Evolutionary conservation across 2,113 vertebrate species (phyloP).

Genomic region (Fulmarus glacialis): DNA sequence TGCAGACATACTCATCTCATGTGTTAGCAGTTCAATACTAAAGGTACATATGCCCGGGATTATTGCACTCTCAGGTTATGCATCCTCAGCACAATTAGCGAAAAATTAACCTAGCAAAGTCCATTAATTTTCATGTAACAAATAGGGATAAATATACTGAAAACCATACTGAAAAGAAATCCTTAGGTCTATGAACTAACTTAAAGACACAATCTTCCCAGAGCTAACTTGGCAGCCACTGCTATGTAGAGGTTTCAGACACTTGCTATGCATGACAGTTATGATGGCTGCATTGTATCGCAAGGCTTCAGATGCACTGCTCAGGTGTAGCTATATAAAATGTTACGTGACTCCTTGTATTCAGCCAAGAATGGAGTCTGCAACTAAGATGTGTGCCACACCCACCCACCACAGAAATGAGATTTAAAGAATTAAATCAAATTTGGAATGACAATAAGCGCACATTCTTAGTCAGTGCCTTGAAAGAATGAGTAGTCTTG

Average conservation of each 20-base stretch:
- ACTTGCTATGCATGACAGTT: not conserved
- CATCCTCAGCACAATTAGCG: not conserved
- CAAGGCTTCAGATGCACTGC: not conserved
- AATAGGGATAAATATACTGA: not conserved
- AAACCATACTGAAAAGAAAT: not conserved
- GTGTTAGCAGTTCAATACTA: not conserved
- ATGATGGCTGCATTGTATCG: rapidly evolving
- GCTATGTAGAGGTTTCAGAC: not conserved
- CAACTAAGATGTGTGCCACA: not conserved
- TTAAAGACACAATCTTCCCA: not conserved
- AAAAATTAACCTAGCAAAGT: not conserved
- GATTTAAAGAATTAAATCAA: not conserved
- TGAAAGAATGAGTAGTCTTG: not conserved
- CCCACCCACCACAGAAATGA: not conserved
- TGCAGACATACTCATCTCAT: not conserved
- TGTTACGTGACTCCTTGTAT: rapidly evolving
- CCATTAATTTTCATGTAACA: not conserved
- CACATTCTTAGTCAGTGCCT: not conserved
- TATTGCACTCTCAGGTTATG: not conserved
- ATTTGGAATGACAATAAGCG: not conserved
- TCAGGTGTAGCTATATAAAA: not conserved
- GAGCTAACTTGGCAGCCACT: not conserved
- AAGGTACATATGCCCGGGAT: not conserved
- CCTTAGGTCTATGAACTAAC: not conserved
- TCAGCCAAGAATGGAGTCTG: not conserved